phyloP scores from a whole-genome alignment of 2,113 vertebrate species.

The Mohoua ochrocephala region DNA sequence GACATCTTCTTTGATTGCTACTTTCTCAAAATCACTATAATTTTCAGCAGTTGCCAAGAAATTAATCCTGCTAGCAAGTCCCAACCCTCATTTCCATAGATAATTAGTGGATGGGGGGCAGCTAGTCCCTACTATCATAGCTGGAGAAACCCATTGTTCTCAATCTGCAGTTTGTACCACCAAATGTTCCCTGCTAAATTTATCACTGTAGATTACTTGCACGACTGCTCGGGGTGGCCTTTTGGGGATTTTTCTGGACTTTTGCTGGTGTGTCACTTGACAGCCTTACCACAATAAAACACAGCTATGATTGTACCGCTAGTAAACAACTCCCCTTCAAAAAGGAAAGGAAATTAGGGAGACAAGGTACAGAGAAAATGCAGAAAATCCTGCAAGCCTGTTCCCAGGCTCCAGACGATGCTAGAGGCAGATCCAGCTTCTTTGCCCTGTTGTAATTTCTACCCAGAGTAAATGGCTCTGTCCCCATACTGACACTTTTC shows the following conservation, averaged over 20 bases:
- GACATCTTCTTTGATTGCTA: not conserved
- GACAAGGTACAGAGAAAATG: not conserved
- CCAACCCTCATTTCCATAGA: conserved; percentile 9
- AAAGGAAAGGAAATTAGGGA: not conserved
- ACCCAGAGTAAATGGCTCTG: not conserved
- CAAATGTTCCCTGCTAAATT: conserved; percentile 41
- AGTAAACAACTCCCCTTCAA: not conserved
- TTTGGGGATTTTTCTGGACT: conserved; percentile 8
- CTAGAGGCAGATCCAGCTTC: not conserved
- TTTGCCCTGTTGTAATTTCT: not conserved
- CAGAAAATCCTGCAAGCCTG: not conserved
- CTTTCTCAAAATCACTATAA: conserved; percentile 30
- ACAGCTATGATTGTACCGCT: not conserved
- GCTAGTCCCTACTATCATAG: not conserved
- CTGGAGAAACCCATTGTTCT: conserved; percentile 23
- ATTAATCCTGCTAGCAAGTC: conserved; percentile 34
- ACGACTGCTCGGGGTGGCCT: not conserved
- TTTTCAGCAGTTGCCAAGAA: conserved; percentile 28
- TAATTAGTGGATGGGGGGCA: conserved; percentile 1
- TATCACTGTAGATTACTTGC: conserved; percentile 32
- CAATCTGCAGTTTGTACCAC: not conserved
- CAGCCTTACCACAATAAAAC: not conserved
- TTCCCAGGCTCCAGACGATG: not conserved
- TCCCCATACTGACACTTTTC: not conserved
- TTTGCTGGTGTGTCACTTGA: not conserved